These are phyloP conservation scores for Anguilla rostrata DNA, from an alignment of 2,113 vertebrate genomes.

Conservation along the genomic window DNA sequence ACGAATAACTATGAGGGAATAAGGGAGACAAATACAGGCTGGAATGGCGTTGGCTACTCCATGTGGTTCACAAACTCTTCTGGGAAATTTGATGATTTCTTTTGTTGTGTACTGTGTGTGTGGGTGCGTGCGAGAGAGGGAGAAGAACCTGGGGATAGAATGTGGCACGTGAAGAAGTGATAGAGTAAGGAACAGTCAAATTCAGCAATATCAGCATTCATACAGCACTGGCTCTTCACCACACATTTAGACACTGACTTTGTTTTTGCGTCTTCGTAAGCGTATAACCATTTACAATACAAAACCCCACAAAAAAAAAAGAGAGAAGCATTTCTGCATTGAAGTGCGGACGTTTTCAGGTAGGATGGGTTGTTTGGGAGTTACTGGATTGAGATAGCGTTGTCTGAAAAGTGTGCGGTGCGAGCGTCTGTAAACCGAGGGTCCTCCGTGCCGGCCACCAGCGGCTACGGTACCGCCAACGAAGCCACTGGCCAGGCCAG, in stretches of 20 bases:
- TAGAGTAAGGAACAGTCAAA: background rate
- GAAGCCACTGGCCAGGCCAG: conserved; percentile 51
- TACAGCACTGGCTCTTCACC: background rate
- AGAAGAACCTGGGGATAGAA: too few species aligned
- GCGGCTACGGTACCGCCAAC: background rate
- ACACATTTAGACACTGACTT: background rate
- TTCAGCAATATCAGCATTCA: too few species aligned
- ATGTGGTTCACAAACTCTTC: too few species aligned
- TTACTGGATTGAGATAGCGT: background rate
- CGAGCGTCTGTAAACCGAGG: background rate
- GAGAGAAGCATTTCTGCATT: background rate
- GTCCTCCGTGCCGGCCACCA: background rate
- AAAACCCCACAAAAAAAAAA: background rate
- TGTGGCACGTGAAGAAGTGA: background rate
- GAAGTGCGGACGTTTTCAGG: background rate
- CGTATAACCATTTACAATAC: background rate
- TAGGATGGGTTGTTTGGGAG: background rate
- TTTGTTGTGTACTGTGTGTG: background rate
- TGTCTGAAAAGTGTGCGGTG: background rate
- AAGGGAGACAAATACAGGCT: background rate
- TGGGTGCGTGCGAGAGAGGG: too few species aligned
- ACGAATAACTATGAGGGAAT: background rate
- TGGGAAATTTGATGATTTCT: background rate
- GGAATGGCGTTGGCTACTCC: background rate
- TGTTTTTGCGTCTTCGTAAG: background rate